Conservation (phyloP, 1,140 invertebrate species). For the Scylla paramamosain region DNA sequence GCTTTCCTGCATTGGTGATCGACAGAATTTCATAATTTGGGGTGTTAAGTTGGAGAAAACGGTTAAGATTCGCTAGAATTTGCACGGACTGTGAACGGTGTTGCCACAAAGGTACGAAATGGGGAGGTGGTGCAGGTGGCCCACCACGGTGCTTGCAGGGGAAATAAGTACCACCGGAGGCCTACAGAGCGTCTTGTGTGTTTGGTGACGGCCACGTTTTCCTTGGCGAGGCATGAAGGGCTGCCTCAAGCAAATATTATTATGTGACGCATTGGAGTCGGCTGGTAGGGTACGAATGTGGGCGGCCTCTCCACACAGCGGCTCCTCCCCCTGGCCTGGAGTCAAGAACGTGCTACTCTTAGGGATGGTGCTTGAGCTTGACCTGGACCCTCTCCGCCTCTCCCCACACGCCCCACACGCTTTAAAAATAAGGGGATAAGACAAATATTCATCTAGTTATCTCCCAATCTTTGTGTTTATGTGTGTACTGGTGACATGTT, state of each 20-base stretch:
- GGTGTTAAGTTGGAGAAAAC: slow-evolving; percentile 57
- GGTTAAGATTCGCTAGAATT: slow-evolving; percentile 69
- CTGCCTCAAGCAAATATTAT: slow-evolving; percentile 28
- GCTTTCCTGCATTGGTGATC: slow-evolving; percentile 73
- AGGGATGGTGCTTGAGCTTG: slow-evolving; percentile 44
- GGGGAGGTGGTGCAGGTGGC: background rate
- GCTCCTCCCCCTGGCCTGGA: slow-evolving; percentile 44
- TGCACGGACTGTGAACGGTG: slow-evolving; percentile 64
- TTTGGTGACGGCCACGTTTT: background rate
- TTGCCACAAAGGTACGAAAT: slow-evolving; percentile 51
- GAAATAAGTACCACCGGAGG: background rate
- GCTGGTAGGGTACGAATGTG: slow-evolving; percentile 62
- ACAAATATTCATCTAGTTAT: background rate
- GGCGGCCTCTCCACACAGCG: slow-evolving; percentile 34
- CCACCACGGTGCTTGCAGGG: background rate
- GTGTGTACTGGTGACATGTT: background rate
- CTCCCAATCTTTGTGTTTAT: background rate
- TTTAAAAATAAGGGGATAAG: background rate
- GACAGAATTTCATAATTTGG: slow-evolving; percentile 66
- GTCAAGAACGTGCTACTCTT: slow-evolving; percentile 15
- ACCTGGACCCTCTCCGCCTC: background rate
- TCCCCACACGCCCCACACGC: background rate
- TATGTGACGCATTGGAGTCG: slow-evolving; percentile 1
- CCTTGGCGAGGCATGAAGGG: background rate
- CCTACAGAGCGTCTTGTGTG: background rate